Evolutionary conservation across 2,113 vertebrate genomes (phyloP), one percentile per base, ranked within the genome.

Genomic region (Hipposideros armiger): DNA sequence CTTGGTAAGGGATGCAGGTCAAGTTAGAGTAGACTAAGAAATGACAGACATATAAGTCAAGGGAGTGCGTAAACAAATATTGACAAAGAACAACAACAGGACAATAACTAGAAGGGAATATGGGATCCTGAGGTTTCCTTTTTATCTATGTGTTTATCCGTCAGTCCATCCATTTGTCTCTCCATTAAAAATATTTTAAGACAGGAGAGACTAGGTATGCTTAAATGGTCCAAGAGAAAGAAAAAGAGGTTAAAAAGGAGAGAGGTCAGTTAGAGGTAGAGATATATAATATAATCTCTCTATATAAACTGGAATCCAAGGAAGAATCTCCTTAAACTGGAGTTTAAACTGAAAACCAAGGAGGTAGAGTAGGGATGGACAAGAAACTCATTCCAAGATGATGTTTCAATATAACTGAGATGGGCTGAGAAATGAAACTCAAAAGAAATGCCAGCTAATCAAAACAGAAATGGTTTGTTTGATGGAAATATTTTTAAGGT

Each of bases 1-100:
- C 0, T 0, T 2, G 11, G 50, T 7, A 9, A 20, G 7, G 14
- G 16, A 36, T n/a, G 24, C 1, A 40, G 78, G 67, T 7, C 85
- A 47, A 56, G n/a, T 0, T 30, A 67, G 40, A 88, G 70, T 0
- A 20, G 56, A 32, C 7, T 1, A 26, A 8, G 60, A 58, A 60
- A 47, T 32, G 52, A 60, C 58, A 26, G 50, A 16, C 14, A 11
- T 17, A 26, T 10, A 60, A 30, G 64, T 2, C n/a, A 14, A 47
- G 14, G 66, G 10, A n/a, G 40, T 13, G 9, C 20, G 32, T 9
- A 40, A 36, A 56, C 45, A 62, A 16, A 84, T 11, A 10, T 0
- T 60, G 56, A 58, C 70, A 72, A 54, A 64, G 50, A 60, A 87
- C 13, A 42, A 62, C 13, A 60, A 36, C 0, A 26, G 24, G 19